phyloP scores from a whole-genome alignment of 2,113 vertebrate genomes.

The Heterotis niloticus region DNA sequence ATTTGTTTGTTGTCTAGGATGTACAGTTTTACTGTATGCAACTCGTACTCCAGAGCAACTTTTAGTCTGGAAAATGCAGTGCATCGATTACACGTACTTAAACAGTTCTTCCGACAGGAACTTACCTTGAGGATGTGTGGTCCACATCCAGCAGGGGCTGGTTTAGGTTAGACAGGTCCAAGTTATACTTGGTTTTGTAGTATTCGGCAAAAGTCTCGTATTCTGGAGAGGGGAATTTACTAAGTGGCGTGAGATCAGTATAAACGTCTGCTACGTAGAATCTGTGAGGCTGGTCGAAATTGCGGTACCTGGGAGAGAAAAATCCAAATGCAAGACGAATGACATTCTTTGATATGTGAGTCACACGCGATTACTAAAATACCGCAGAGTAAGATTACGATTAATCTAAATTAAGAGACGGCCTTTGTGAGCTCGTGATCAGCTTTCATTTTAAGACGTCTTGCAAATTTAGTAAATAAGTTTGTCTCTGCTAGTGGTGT shows the following conservation, averaged over 20 bases:
- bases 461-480: no score
- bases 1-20: background rate
- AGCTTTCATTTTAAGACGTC: no score
- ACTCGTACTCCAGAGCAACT: no score
- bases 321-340: background rate
- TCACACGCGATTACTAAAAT: background rate
- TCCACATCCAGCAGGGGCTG: slow-evolving; percentile 97
- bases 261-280: slow-evolving; percentile 98
- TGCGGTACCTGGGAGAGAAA: slow-evolving; percentile 78
- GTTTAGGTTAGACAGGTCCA: slow-evolving; percentile 97
- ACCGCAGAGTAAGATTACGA: no score
- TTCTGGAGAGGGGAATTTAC: slow-evolving; percentile 97
- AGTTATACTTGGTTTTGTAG: slow-evolving; percentile 99
- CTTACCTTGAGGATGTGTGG: slow-evolving; percentile 96
- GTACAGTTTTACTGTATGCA: background rate
- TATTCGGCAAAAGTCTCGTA: slow-evolving; percentile 98
- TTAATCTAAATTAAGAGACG: no score
- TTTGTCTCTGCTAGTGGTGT: no score
- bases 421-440: no score
- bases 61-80: background rate
- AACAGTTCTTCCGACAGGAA: background rate
- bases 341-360: no score
- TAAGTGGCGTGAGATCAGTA: slow-evolving; percentile 96
- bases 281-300: slow-evolving; percentile 98
- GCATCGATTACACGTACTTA: background rate